Percentiles rank a stretch among this genome's conserved stretches.
These are phyloP conservation scores for Danaus melanippus DNA, from an alignment of 1,140 invertebrate genomes.

Conservation along the genomic window DNA sequence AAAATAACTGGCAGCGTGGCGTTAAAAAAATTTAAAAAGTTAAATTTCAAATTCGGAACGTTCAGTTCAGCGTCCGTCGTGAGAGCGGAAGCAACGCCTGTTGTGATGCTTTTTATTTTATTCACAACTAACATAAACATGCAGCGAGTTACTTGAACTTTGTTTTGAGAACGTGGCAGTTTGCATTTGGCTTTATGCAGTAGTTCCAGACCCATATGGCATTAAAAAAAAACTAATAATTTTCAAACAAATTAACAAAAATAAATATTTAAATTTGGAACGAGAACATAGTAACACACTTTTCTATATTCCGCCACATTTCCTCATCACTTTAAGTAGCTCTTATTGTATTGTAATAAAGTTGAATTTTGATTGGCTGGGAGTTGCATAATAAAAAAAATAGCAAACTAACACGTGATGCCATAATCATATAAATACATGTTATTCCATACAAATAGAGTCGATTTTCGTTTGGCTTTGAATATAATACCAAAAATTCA, in stretches of 20 bases:
- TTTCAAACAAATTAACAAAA: not conserved
- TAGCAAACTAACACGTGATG: too few species aligned
- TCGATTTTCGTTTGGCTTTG: too few species aligned
- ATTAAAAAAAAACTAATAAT: too few species aligned
- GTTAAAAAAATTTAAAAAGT: too few species aligned
- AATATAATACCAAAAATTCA: too few species aligned
- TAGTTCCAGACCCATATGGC: too few species aligned
- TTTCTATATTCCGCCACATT: too few species aligned
- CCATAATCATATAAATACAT: too few species aligned
- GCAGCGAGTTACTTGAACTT: not conserved
- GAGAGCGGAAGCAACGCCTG: constrained; percentile 14
- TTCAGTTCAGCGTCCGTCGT: constrained; percentile 1
- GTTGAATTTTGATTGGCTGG: constrained; percentile 8
- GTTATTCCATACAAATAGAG: too few species aligned
- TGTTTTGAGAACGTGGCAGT: too few species aligned
- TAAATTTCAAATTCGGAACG: not conserved
- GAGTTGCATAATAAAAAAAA: constrained; percentile 1
- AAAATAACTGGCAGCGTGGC: too few species aligned
- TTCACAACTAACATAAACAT: constrained; percentile 9
- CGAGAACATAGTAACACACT: not conserved
- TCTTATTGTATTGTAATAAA: constrained; percentile 4
- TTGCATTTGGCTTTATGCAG: too few species aligned
- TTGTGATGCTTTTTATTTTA: constrained; percentile 5
- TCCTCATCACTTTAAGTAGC: not conserved
- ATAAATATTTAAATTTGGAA: constrained; percentile 16